Evolutionary conservation across 2,797 vertebrate genomes (phyloP).

Genomic region (Myotis planiceps): DNA sequence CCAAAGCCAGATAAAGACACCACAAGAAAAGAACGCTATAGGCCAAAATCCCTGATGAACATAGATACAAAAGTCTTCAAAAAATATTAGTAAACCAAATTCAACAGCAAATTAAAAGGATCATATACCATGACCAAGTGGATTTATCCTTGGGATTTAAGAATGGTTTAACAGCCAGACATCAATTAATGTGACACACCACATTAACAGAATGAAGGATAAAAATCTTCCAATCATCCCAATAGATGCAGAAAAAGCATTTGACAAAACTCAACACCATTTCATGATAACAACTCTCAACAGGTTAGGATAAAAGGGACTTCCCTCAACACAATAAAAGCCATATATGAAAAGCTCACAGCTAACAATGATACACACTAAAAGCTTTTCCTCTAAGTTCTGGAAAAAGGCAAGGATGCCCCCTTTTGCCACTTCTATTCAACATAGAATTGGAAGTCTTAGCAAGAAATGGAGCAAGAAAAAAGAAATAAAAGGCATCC

Average conservation of each 20-base stretch:
- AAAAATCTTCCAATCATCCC: neutral
- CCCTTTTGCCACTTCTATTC: neutral
- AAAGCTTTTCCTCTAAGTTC: neutral
- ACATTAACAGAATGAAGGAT: neutral
- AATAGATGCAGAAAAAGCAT: neutral
- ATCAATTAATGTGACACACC: neutral
- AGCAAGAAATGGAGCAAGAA: neutral
- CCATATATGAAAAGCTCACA: neutral
- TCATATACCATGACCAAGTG: neutral
- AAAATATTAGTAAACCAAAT: neutral
- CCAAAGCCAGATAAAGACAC: neutral
- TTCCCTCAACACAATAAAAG: neutral
- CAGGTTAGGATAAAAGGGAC: neutral
- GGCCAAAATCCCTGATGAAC: neutral
- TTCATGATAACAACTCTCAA: neutral
- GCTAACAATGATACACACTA: neutral
- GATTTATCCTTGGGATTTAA: neutral
- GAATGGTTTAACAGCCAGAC: neutral
- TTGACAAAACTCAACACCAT: neutral
- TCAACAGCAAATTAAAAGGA: neutral
- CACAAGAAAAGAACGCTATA: neutral
- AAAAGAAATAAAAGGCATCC: neutral
- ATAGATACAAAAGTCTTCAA: neutral
- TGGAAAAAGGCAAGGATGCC: neutral
- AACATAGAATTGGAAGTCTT: neutral